Conservation (phyloP, 2,888 invertebrate genomes). For the Melieria crassipennis region DNA sequence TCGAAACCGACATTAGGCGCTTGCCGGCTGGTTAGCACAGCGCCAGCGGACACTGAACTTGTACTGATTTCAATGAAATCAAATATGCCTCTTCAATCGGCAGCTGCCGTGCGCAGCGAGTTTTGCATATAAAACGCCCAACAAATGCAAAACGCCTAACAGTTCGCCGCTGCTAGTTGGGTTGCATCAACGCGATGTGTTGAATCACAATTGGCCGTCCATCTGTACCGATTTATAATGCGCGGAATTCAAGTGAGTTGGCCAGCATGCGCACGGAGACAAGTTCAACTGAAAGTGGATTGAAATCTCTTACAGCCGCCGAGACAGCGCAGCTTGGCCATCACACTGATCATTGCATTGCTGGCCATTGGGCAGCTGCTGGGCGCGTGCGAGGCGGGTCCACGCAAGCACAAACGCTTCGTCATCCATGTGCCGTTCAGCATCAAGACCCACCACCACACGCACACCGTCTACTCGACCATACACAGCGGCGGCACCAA, state of each 20-base stretch:
- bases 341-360: no score
- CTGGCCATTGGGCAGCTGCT: constrained; percentile 31
- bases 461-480: constrained; percentile 78
- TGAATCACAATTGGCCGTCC: no score
- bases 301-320: no score
- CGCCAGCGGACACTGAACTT: constrained; percentile 40
- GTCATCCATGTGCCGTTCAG: constrained; percentile 83
- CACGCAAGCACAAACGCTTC: constrained; percentile 72
- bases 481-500: constrained; percentile 68
- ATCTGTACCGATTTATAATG: no score
- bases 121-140: constrained; percentile 37
- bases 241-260: no score
- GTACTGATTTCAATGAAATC: constrained; percentile 18
- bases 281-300: no score
- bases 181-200: constrained; percentile 11
- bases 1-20: no score
- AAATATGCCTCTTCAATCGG: not conserved
- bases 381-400: constrained; percentile 67
- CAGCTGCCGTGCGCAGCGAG: constrained; percentile 65
- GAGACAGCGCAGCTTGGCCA: not conserved
- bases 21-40: no score
- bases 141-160: constrained; percentile 28
- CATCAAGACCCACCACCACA: constrained; percentile 78
- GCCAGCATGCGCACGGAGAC: no score
- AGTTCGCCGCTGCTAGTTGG: constrained; percentile 5